phyloP scores from a whole-genome alignment of 2,113 vertebrate species.

The Nasalis larvatus region DNA sequence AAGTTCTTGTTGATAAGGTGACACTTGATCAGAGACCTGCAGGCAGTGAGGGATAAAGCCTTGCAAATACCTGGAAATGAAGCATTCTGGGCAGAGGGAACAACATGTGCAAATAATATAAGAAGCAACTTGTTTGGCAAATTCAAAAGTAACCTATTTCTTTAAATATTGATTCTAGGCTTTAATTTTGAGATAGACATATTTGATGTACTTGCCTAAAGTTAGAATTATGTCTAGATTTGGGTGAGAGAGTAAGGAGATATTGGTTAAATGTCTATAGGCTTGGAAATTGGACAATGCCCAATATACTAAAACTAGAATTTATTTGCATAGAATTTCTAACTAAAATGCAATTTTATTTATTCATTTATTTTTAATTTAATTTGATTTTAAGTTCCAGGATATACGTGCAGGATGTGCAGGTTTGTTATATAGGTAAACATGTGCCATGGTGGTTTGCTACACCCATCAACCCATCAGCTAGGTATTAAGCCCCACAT shows the following conservation, averaged over 20 bases:
- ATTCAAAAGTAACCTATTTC: neutral
- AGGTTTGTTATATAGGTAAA: no score
- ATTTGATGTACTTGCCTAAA: neutral
- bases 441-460: no score
- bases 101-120: neutral
- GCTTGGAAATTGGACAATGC: neutral
- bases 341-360: neutral
- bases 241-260: neutral
- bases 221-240: neutral
- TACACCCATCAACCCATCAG: no score
- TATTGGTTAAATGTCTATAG: neutral
- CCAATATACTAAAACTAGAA: neutral
- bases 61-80: neutral
- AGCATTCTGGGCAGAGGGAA: neutral
- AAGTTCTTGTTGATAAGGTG: neutral
- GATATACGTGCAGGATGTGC: no score
- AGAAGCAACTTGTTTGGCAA: neutral
- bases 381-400: no score
- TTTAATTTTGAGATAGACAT: neutral
- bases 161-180: neutral
- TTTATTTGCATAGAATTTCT: neutral
- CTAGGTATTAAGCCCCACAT: no score
- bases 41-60: neutral
- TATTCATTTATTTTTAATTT: no score
- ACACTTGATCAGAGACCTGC: neutral